Percentiles rank a stretch among this genome's conserved stretches.
Evolutionary conservation across 2,113 vertebrate genomes (phyloP).

Genomic region (Pholis gunnellus): DNA sequence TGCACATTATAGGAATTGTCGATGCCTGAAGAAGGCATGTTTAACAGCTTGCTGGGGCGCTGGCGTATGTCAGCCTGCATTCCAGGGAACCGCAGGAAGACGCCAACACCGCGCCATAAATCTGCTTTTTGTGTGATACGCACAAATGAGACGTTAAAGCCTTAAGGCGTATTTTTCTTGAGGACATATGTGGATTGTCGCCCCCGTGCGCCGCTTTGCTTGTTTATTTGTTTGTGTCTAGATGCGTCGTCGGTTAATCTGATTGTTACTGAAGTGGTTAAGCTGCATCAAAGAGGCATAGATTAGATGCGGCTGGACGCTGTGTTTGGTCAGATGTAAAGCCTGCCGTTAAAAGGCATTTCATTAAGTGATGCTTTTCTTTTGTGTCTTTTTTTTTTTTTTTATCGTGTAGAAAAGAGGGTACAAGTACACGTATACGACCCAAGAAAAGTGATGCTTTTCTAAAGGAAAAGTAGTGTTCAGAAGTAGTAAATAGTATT

Average conservation of each 20-base stretch:
- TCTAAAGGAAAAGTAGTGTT: neutral
- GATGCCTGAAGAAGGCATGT: constrained; percentile 36
- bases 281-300: constrained; percentile 3
- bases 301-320: constrained; percentile 16
- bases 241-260: constrained; percentile 50
- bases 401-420: too few species aligned
- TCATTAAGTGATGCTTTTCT: neutral
- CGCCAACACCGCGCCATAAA: constrained; percentile 23
- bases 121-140: constrained; percentile 32
- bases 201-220: neutral
- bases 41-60: constrained; percentile 45
- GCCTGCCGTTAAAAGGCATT: constrained; percentile 1
- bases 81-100: constrained; percentile 26
- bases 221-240: constrained; percentile 53
- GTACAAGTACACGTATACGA: too few species aligned
- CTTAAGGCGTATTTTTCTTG: constrained; percentile 5
- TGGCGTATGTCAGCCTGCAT: constrained; percentile 37
- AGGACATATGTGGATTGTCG: constrained; percentile 9
- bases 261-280: constrained; percentile 33
- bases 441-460: too few species aligned
- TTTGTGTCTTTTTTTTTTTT: too few species aligned
- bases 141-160: constrained; percentile 33
- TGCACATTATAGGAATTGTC: constrained; percentile 22
- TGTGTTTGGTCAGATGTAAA: constrained; percentile 11
- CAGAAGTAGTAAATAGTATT: neutral